Percentiles rank a stretch among this genome's conserved stretches.
Conservation (phyloP, 1,140 invertebrate genomes). For the Sogatella furcifera region DNA sequence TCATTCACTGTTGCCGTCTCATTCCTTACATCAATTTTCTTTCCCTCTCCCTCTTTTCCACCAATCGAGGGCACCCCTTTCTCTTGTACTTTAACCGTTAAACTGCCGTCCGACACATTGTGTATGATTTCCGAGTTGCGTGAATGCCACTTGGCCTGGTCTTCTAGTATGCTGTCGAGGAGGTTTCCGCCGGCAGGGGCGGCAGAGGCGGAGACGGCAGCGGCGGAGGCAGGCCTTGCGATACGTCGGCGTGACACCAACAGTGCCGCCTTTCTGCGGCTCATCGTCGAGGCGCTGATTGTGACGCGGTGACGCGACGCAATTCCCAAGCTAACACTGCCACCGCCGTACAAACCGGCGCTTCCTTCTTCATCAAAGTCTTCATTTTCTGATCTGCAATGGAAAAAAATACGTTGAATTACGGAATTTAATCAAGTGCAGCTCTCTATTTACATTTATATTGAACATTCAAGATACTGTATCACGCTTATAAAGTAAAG, state of each 20-base stretch:
- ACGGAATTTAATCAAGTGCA: too few relatives aligned
- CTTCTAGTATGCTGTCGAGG: slow-evolving; percentile 59
- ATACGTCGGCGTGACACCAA: slow-evolving; percentile 14
- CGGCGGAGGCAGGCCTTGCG: slow-evolving; percentile 27
- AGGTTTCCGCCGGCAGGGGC: slow-evolving; percentile 39
- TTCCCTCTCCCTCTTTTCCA: too few relatives aligned
- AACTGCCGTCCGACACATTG: slow-evolving; percentile 45
- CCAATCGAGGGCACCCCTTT: too few relatives aligned
- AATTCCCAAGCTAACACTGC: not conserved
- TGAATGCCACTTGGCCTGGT: slow-evolving; percentile 61
- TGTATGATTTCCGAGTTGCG: slow-evolving; percentile 44
- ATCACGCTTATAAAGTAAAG: too few relatives aligned
- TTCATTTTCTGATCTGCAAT: slow-evolving; percentile 20
- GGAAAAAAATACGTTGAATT: not conserved
- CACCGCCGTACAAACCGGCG: slow-evolving; percentile 19
- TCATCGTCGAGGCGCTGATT: slow-evolving; percentile 12
- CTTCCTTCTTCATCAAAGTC: slow-evolving; percentile 15
- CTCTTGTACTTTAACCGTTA: slow-evolving; percentile 26
- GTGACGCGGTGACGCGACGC: not conserved
- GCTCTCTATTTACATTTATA: too few relatives aligned
- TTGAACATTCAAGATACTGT: too few relatives aligned
- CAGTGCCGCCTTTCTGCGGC: slow-evolving; percentile 10
- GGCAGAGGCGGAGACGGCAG: slow-evolving; percentile 22
- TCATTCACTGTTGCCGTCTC: slow-evolving; percentile 21
- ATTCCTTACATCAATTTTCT: slow-evolving; percentile 33